Conservation (phyloP, 2,888 invertebrate species). For the Mamestra brassicae region DNA sequence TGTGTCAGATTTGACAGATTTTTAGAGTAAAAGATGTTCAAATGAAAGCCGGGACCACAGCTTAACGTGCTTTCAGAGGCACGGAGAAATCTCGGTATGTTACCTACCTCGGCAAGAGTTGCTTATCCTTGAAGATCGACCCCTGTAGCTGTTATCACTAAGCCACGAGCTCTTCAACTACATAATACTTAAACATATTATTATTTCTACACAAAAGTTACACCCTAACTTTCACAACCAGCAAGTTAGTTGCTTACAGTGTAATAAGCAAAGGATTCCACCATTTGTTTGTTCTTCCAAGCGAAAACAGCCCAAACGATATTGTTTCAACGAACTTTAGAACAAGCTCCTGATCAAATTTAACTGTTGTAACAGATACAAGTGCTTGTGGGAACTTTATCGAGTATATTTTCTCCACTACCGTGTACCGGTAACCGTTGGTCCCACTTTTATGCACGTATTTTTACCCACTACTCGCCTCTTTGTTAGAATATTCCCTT, state of each 20-base stretch:
- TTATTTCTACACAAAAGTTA: neutral
- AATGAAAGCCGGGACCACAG: too few species aligned
- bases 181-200: too few species aligned
- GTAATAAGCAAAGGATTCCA: constrained; percentile 37
- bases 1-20: too few species aligned
- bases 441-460: constrained; percentile 5
- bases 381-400: constrained; percentile 45
- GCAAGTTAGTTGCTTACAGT: constrained; percentile 12
- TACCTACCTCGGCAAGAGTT: too few species aligned
- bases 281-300: constrained; percentile 55
- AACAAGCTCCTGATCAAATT: constrained; percentile 68
- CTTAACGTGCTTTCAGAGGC: too few species aligned
- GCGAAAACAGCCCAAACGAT: constrained; percentile 64
- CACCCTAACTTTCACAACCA: neutral
- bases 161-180: too few species aligned
- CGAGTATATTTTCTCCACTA: constrained; percentile 30
- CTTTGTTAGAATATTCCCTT: constrained; percentile 40
- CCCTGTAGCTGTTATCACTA: too few species aligned
- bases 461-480: constrained; percentile 17
- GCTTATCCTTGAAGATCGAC: neutral
- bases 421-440: neutral
- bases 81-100: too few species aligned
- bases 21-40: too few species aligned
- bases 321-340: constrained; percentile 63
- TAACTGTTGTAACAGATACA: constrained; percentile 59